phyloP scores from a whole-genome alignment of 2,888 invertebrate genomes.

The Amorpha juglandis region DNA sequence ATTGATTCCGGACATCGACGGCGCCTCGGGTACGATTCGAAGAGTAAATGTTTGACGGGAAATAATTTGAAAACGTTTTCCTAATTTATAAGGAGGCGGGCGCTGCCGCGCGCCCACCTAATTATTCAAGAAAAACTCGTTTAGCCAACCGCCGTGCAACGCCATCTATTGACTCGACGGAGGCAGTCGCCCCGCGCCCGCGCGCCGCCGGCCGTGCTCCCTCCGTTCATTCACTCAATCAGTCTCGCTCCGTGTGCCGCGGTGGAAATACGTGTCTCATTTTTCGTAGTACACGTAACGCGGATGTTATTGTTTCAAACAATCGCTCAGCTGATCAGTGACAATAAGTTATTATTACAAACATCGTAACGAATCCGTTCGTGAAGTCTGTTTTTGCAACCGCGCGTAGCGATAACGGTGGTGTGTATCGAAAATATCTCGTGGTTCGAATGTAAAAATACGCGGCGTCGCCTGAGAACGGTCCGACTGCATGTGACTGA shows the following conservation, averaged over 20 bases:
- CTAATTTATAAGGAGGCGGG: slow-evolving; percentile 68
- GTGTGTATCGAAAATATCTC: slow-evolving; percentile 70
- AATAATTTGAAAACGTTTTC: slow-evolving; percentile 76
- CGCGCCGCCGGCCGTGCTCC: slow-evolving; percentile 33
- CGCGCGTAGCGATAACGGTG: slow-evolving; percentile 51
- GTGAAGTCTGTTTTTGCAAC: slow-evolving; percentile 24
- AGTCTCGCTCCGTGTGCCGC: slow-evolving; percentile 70
- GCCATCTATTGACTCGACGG: slow-evolving; percentile 65
- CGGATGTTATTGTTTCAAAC: slow-evolving; percentile 76
- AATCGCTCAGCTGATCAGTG: slow-evolving; percentile 79
- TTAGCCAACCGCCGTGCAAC: slow-evolving; percentile 42
- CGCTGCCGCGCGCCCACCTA: slow-evolving; percentile 45
- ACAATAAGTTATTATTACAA: slow-evolving; percentile 52
- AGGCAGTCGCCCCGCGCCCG: slow-evolving; percentile 44
- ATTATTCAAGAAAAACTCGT: slow-evolving; percentile 50
- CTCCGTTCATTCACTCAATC: slow-evolving; percentile 67
- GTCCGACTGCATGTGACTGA: slow-evolving; percentile 78
- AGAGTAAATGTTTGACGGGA: slow-evolving; percentile 73
- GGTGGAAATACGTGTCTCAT: slow-evolving; percentile 41
- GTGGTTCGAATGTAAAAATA: slow-evolving; percentile 78
- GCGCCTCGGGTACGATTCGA: slow-evolving; percentile 60
- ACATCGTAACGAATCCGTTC: slow-evolving; percentile 16
- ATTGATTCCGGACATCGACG: slow-evolving; percentile 77
- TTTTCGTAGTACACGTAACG: slow-evolving; percentile 51
- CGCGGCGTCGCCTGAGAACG: slow-evolving; percentile 74